Conservation (phyloP, 2,888 invertebrate genomes). For the Choreutis nemorana region DNA sequence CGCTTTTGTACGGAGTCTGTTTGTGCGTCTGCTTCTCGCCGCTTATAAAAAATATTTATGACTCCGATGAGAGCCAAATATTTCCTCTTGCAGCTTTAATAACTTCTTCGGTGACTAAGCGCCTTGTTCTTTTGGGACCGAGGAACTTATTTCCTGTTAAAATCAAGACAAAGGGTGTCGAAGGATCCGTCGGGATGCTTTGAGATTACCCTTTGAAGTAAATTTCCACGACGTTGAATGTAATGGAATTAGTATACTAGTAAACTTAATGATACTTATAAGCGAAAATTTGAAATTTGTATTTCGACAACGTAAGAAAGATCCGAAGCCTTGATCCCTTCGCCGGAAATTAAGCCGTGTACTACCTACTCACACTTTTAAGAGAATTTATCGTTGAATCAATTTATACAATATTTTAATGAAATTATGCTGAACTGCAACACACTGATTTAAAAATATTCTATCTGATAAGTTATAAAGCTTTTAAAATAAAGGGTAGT, state of each 20-base stretch:
- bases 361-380: slow-evolving; percentile 16
- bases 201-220: too few species aligned
- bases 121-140: slow-evolving; percentile 19
- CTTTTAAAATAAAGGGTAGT: slow-evolving; percentile 17
- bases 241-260: too few species aligned
- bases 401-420: slow-evolving; percentile 8
- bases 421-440: too few species aligned
- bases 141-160: too few species aligned
- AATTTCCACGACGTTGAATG: too few species aligned
- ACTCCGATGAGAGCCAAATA: slow-evolving; percentile 30
- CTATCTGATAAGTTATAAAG: too few species aligned
- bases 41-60: slow-evolving; percentile 42
- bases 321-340: slow-evolving; percentile 19
- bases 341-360: slow-evolving; percentile 30
- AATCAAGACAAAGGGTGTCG: too few species aligned
- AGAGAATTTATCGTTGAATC: slow-evolving; percentile 7
- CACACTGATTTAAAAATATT: too few species aligned
- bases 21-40: slow-evolving; percentile 35
- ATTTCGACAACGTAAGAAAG: slow-evolving; percentile 6
- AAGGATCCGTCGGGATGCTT: too few species aligned
- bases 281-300: too few species aligned
- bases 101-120: slow-evolving; percentile 23
- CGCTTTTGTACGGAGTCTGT: slow-evolving; percentile 45
- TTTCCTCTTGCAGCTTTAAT: slow-evolving; percentile 30
- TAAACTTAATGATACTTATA: too few species aligned